phyloP scores from a whole-genome alignment of 2,888 invertebrate species.

The Nemapogon koenigi region DNA sequence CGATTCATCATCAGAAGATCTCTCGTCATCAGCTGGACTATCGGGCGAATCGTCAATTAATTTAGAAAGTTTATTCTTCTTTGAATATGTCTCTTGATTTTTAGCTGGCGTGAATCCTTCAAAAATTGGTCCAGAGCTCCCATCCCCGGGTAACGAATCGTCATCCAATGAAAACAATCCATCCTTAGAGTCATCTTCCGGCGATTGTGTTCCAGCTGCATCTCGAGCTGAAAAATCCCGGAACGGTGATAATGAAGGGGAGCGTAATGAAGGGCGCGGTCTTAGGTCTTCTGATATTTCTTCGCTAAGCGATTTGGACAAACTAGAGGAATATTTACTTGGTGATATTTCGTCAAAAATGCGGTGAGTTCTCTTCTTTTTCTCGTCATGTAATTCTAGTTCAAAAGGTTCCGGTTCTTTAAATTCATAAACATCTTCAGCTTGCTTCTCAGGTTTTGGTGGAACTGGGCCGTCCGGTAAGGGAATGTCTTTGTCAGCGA shows the following conservation, averaged over 20 bases:
- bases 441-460: constrained; percentile 30
- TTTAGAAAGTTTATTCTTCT: constrained; percentile 54
- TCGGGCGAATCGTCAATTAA: constrained; percentile 58
- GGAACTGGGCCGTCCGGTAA: constrained; percentile 21
- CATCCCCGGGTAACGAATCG: constrained; percentile 65
- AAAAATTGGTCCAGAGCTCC: constrained; percentile 55
- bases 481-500: constrained; percentile 24
- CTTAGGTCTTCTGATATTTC: constrained; percentile 58
- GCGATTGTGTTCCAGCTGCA: constrained; percentile 65
- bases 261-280: constrained; percentile 35
- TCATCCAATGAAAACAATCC: constrained; percentile 66
- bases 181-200: constrained; percentile 69
- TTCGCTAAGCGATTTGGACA: constrained; percentile 58
- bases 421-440: constrained; percentile 83
- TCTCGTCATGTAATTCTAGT: constrained; percentile 72
- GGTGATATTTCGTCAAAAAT: constrained; percentile 60
- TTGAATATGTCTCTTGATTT: constrained; percentile 61
- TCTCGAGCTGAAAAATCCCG: constrained; percentile 59
- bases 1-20: constrained; percentile 54
- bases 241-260: constrained; percentile 51
- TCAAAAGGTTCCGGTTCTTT: constrained; percentile 90
- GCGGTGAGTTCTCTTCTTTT: constrained; percentile 55
- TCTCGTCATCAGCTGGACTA: constrained; percentile 58
- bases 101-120: constrained; percentile 65
- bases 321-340: constrained; percentile 48